Evolutionary conservation across 1,140 invertebrate genomes (phyloP), one percentile per base, ranked within the genome.

Genomic region (Sinonovacula constricta): DNA sequence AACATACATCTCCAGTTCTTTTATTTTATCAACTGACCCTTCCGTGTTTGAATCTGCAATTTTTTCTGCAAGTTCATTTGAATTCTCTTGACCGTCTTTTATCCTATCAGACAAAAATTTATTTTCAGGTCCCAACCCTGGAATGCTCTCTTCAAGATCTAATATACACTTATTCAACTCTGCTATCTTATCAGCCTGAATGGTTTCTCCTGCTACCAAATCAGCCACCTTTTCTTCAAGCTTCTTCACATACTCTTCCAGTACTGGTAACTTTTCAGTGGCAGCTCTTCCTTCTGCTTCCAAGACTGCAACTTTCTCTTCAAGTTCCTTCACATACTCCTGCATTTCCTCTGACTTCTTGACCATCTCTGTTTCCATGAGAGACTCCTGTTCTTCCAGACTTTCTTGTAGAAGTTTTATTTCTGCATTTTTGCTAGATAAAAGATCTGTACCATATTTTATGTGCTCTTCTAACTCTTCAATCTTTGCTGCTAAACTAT

Each of bases 271-370:
- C 49, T 28, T 56, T 28, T 30, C 51, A 15, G 22, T 33, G 31
- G 26, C 30, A n/a, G n/a, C n/a, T n/a, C n/a, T n/a, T n/a, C n/a
- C n/a, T n/a, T 60, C 51, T 24, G n/a, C 59, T 49, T 75, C 57
- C 5, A 75, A 18, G 33, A 30, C 31, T 28, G 15, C 22, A 18
- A 53, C 31, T 14, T 75, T 30, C 0, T 34, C 31, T 39, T 71
- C 62, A 24, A 65, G 24, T 39, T 36, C 36, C 15, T 49, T 54
- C 5, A 72, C 12, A 63, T 67, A 66, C 12, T 22, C 51, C 67
- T 70, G 54, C 49, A 69, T 53, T 45, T 70, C 79, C 33, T 34
- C 12, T 18, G 62, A 39, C 45, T 75, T 74, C 12, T 75, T 28
- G 22, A 75, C 62, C 65, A 75, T 0, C 28, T 71, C 56, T 54